Percentiles rank a stretch among this genome's conserved stretches.
Conservation (phyloP, 1,140 invertebrate species). For the Bombus superbus region DNA sequence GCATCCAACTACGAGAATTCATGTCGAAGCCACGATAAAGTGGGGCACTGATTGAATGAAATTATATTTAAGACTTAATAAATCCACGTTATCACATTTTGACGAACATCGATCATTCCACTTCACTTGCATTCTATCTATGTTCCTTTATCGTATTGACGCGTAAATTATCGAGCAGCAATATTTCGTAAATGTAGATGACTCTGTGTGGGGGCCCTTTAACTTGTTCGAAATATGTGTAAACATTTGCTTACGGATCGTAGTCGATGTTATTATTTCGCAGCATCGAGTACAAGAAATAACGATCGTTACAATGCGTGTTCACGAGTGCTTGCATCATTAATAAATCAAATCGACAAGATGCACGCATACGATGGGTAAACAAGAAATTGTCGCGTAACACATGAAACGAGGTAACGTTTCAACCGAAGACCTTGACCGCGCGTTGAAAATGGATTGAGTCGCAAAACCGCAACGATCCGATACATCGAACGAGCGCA, state of each 20-base stretch:
- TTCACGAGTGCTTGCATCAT: conserved; percentile 21
- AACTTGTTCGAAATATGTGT: not conserved
- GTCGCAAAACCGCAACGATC: conserved; percentile 29
- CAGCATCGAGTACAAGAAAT: conserved; percentile 8
- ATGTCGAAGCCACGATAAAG: not conserved
- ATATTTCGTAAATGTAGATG: not conserved
- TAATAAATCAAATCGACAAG: conserved; percentile 3
- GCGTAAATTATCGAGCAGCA: not conserved
- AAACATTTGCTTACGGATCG: conserved; percentile 38
- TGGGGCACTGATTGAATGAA: not conserved
- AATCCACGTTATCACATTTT: not conserved
- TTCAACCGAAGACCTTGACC: conserved; percentile 59
- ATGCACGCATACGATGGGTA: conserved; percentile 3
- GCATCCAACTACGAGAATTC: not conserved
- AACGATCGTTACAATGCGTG: conserved; percentile 11
- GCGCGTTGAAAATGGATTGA: conserved; percentile 36
- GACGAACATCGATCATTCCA: not conserved
- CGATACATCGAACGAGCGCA: conserved; percentile 6
- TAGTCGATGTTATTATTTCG: conserved; percentile 16
- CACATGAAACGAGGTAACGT: conserved; percentile 25
- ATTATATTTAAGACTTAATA: not conserved
- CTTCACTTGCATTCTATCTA: not conserved
- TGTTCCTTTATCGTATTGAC: not conserved
- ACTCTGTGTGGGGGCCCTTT: not conserved
- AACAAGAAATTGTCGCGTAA: conserved; percentile 26